These are phyloP conservation scores for Rhinoptilus africanus DNA, from an alignment of 2,113 vertebrate genomes.

Conservation along the genomic window DNA sequence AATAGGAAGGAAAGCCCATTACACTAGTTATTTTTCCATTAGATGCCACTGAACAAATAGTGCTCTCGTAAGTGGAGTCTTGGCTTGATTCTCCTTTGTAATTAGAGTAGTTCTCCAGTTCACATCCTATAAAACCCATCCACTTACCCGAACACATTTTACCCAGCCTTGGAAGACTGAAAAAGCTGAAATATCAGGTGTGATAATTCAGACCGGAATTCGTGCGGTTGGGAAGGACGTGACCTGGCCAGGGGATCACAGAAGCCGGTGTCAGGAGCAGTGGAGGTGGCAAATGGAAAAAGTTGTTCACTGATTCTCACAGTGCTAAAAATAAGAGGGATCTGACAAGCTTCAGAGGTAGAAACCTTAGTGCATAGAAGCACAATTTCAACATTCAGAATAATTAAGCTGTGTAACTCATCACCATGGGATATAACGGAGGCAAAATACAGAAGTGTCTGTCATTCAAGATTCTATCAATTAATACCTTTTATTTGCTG, in stretches of 20 bases:
- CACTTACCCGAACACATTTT: background rate
- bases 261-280: no score
- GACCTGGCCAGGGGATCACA: background rate
- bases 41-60: background rate
- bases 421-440: no score
- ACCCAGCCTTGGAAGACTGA: background rate
- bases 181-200: background rate
- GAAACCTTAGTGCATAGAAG: background rate
- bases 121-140: background rate
- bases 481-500: background rate
- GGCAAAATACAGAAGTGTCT: background rate
- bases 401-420: background rate
- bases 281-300: background rate
- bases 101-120: background rate
- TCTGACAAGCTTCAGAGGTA: background rate
- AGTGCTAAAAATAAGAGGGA: background rate
- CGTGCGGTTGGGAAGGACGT: background rate
- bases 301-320: background rate
- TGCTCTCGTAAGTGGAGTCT: background rate
- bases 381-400: background rate
- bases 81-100: background rate
- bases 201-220: background rate
- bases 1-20: background rate
- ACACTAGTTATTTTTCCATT: background rate
- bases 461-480: background rate